Percentiles rank a stretch among this genome's conserved stretches.
phyloP scores from a whole-genome alignment of 2,797 vertebrate genomes.

The Leptodactylus fallax region DNA sequence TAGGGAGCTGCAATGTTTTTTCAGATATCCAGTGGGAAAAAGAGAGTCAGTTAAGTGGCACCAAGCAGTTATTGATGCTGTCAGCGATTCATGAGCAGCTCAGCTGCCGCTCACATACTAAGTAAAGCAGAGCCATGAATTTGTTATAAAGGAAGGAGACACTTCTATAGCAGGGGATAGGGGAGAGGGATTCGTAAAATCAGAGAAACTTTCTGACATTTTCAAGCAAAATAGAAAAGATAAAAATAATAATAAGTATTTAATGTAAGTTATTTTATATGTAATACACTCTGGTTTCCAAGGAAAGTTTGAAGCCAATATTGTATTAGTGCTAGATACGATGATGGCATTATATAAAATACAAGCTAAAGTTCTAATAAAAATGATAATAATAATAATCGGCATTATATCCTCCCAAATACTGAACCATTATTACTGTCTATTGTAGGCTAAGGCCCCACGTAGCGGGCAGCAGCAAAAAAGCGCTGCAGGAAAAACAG shows the following conservation, averaged over 20 bases:
- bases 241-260: neutral
- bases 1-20: slow-evolving; percentile 25
- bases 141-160: slow-evolving; percentile 5
- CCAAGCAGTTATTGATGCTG: slow-evolving; percentile 47
- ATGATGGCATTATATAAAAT: neutral
- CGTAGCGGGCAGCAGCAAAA: too few relatives aligned
- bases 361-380: neutral
- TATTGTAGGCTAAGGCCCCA: too few relatives aligned
- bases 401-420: too few relatives aligned
- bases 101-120: slow-evolving; percentile 15
- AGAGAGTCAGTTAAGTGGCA: slow-evolving; percentile 39
- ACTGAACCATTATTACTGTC: too few relatives aligned
- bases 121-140: slow-evolving; percentile 20
- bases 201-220: neutral
- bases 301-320: neutral
- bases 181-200: neutral
- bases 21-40: slow-evolving; percentile 30
- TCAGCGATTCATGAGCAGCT: slow-evolving; percentile 37
- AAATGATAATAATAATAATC: too few relatives aligned
- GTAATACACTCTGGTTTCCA: too few relatives aligned
- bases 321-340: neutral
- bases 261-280: too few relatives aligned
- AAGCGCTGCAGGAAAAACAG: too few relatives aligned
- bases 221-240: neutral
- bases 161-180: neutral